A percentile compares a stretch with the other conserved stretches of the same genome.
phyloP scores from a whole-genome alignment of 2,113 vertebrate genomes.

The Hydropotes inermis region DNA sequence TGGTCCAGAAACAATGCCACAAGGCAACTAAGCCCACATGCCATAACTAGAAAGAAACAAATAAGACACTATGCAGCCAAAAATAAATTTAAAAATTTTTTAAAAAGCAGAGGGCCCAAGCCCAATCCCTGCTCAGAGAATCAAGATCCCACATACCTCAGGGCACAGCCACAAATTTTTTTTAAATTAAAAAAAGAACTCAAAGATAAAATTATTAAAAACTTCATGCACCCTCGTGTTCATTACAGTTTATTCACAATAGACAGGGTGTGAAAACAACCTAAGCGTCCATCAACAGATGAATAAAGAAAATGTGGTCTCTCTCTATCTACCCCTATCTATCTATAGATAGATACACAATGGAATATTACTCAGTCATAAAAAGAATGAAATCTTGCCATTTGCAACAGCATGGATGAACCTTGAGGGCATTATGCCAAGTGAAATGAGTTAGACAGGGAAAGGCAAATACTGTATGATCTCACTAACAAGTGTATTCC shows the following conservation, averaged over 20 bases:
- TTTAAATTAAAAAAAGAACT: neutral
- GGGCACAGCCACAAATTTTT: neutral
- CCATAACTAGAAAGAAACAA: neutral
- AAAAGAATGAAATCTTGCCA: neutral
- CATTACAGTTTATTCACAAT: neutral
- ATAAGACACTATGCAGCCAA: neutral
- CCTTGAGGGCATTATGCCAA: neutral
- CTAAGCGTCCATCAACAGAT: neutral
- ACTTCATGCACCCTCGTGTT: neutral
- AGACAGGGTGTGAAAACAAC: neutral
- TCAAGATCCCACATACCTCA: fast-evolving
- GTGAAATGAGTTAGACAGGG: neutral
- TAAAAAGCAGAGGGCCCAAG: neutral
- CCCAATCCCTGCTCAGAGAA: neutral
- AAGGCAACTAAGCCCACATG: neutral
- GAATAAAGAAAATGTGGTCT: neutral
- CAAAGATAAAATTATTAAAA: neutral
- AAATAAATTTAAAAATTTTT: neutral
- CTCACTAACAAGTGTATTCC: neutral
- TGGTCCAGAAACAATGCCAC: neutral
- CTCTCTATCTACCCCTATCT: neutral
- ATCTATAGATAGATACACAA: neutral
- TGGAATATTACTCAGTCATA: neutral
- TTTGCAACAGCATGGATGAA: neutral
- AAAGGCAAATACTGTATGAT: neutral